Percentiles rank a stretch among this genome's conserved stretches.
Evolutionary conservation across 2,797 vertebrate genomes (phyloP).

Genomic region (Phylloscopus collybita): DNA sequence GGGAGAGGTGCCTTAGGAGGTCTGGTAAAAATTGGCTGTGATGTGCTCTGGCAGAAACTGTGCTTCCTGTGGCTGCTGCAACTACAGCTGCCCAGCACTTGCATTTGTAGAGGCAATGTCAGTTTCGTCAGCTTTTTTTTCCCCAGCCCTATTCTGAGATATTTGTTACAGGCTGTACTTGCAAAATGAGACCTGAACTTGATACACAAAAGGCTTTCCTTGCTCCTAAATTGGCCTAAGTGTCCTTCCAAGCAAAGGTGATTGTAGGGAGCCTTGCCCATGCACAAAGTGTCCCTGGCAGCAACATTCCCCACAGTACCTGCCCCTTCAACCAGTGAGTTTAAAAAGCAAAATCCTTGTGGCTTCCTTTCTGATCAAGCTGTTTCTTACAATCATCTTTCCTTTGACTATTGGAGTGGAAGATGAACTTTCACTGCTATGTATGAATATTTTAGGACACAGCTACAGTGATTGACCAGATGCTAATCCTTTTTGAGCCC

Average conservation of each 20-base stretch:
- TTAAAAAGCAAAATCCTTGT: background rate
- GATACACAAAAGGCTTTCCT: background rate
- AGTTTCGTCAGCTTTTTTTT: background rate
- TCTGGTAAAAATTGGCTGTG: background rate
- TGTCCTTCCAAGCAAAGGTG: background rate
- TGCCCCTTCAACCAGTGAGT: background rate
- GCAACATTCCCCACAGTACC: background rate
- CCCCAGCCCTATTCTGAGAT: background rate
- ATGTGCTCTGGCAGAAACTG: background rate
- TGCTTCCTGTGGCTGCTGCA: background rate
- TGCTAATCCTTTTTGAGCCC: background rate
- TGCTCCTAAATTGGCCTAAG: background rate
- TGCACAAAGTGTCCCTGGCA: background rate
- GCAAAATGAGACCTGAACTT: background rate
- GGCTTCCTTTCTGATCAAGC: background rate
- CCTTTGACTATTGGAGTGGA: background rate
- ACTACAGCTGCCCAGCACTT: background rate
- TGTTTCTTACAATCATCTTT: background rate
- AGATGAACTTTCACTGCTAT: background rate
- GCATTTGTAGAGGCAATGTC: background rate
- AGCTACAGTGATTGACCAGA: background rate
- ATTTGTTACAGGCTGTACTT: background rate
- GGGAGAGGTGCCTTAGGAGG: background rate
- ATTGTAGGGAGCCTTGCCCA: background rate
- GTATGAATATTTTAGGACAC: background rate